Percentiles rank a stretch among this genome's conserved stretches.
Evolutionary conservation across 2,797 vertebrate species (phyloP).

Genomic region (Bryconaethiops microstoma): DNA sequence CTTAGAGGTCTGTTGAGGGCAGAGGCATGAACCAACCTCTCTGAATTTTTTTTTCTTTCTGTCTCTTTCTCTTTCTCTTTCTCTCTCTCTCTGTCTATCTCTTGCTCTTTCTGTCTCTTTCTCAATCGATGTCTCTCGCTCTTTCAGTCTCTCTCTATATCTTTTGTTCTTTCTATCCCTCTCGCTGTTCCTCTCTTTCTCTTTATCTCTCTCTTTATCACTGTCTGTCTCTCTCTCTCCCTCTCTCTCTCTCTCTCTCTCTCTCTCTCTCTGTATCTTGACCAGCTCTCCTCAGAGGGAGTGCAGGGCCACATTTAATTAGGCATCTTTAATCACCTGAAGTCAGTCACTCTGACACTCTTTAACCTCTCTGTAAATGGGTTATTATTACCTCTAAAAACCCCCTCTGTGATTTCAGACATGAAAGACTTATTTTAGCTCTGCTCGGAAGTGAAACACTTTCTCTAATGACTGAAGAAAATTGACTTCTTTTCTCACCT

Average conservation of each 20-base stretch:
- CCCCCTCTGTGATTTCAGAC: slow-evolving; percentile 44
- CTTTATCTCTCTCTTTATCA: too few relatives aligned
- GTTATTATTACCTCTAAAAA: slow-evolving; percentile 58
- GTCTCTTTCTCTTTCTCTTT: too few relatives aligned
- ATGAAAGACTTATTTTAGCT: slow-evolving; percentile 45
- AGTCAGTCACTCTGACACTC: slow-evolving; percentile 64
- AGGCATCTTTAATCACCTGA: slow-evolving; percentile 75
- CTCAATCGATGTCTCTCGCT: too few relatives aligned
- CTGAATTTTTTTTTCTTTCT: too few relatives aligned
- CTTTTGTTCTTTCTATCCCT: too few relatives aligned
- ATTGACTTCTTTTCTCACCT: background rate
- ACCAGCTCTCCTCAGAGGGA: slow-evolving; percentile 64
- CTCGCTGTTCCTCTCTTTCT: too few relatives aligned
- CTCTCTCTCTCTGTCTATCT: too few relatives aligned
- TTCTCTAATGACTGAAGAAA: slow-evolving; percentile 20
- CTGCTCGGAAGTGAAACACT: slow-evolving; percentile 26
- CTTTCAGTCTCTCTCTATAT: too few relatives aligned
- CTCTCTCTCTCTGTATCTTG: slow-evolving; percentile 54
- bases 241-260: background rate
- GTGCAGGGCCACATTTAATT: slow-evolving; percentile 69
- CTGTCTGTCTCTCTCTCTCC: too few relatives aligned
- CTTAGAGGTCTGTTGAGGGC: slow-evolving; percentile 1
- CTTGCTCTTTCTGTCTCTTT: too few relatives aligned
- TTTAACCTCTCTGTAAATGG: slow-evolving; percentile 58
- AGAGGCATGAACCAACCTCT: background rate